These are phyloP conservation scores for Ephialtes manifestator DNA, from an alignment of 2,888 invertebrate species.

Conservation along the genomic window DNA sequence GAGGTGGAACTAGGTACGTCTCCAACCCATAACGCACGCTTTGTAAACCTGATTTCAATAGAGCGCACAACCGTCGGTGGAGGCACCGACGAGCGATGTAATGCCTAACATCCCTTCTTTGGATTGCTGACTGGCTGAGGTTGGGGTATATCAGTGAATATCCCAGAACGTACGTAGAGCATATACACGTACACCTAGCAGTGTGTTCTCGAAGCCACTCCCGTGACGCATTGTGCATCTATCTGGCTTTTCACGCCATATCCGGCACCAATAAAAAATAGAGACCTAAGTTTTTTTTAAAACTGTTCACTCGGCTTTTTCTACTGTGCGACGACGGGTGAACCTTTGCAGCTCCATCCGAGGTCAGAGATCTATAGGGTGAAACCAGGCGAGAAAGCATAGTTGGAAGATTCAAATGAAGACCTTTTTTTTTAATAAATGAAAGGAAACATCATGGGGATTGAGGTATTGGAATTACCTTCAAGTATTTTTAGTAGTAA, in stretches of 20 bases:
- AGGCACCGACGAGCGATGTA: slow-evolving; percentile 31
- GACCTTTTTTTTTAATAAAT: neutral
- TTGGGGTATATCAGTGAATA: slow-evolving; percentile 28
- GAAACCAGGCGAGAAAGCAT: neutral
- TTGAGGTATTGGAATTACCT: no score
- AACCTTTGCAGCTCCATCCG: neutral
- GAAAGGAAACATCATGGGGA: neutral
- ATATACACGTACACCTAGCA: neutral
- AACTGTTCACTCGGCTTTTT: neutral
- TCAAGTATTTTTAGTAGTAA: no score
- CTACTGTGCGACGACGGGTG: neutral
- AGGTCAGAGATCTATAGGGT: neutral
- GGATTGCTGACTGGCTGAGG: slow-evolving; percentile 1
- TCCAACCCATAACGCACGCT: slow-evolving; percentile 59
- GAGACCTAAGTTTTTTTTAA: slow-evolving; percentile 7
- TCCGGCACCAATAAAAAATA: slow-evolving; percentile 20
- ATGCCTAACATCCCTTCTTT: slow-evolving; percentile 34
- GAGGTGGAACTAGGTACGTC: slow-evolving; percentile 48
- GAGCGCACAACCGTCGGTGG: slow-evolving; percentile 51
- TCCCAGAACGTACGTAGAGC: slow-evolving; percentile 14
- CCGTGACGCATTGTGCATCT: slow-evolving; percentile 30
- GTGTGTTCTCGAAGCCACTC: slow-evolving; percentile 8
- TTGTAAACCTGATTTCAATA: slow-evolving; percentile 67
- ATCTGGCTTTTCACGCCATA: slow-evolving; percentile 24
- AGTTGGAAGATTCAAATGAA: neutral